A percentile compares a stretch with the other conserved stretches of the same genome.
Evolutionary conservation across 2,113 vertebrate genomes (phyloP).

Genomic region (Ctenomys sociabilis): DNA sequence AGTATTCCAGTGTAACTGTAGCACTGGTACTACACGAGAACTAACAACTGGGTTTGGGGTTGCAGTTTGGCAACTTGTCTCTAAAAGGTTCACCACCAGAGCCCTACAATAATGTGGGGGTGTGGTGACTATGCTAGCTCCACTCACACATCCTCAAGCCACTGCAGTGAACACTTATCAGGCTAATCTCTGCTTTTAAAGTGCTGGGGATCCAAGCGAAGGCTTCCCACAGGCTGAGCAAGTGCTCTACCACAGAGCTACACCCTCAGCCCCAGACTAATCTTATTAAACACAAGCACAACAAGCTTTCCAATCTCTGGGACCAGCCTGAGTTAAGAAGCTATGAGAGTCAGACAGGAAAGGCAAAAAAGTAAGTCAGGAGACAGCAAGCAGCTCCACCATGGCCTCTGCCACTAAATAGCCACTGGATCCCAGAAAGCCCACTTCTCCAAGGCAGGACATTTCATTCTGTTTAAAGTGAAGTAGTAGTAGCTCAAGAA

Average conservation of each 20-base stretch:
- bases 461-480: neutral
- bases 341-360: neutral
- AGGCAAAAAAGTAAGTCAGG: neutral
- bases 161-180: neutral
- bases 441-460: neutral
- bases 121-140: neutral
- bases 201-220: neutral
- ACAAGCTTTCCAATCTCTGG: neutral
- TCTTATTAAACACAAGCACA: constrained; percentile 39
- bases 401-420: neutral
- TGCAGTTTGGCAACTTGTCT: neutral
- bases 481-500: neutral
- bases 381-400: neutral
- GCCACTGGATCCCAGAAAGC: neutral
- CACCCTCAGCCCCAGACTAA: neutral
- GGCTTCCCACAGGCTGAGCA: neutral
- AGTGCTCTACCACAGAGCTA: neutral
- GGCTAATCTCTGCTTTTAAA: neutral
- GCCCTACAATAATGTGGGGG: neutral
- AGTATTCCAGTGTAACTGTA: neutral
- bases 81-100: neutral
- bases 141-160: neutral
- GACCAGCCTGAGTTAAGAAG: neutral
- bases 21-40: neutral
- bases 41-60: neutral